Evolutionary conservation across 2,888 invertebrate species (phyloP).

Genomic region (Microctonus hyperodae): DNA sequence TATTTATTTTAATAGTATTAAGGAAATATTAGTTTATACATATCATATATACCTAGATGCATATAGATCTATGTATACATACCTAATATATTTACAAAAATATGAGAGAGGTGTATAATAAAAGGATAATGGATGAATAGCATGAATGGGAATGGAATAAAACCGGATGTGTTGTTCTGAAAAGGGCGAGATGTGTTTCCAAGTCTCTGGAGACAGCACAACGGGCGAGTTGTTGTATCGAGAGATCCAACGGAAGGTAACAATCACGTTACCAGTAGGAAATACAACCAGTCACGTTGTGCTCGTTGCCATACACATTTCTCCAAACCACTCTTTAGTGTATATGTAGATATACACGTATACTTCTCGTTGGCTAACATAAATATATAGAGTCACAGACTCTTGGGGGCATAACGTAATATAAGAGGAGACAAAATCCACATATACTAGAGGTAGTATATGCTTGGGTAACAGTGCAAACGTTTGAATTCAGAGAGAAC

Average conservation of each 20-base stretch:
- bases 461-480: slow-evolving; percentile 26
- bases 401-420: slow-evolving; percentile 47
- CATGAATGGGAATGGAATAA: slow-evolving; percentile 8
- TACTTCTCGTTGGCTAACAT: slow-evolving; percentile 44
- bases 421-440: slow-evolving; percentile 55
- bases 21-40: too few species aligned
- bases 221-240: slow-evolving; percentile 9
- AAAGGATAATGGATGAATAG: not conserved
- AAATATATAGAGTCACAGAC: slow-evolving; percentile 50
- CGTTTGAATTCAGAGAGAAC: slow-evolving; percentile 36
- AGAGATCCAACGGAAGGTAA: slow-evolving; percentile 22
- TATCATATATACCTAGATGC: too few species aligned
- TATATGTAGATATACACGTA: slow-evolving; percentile 10
- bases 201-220: slow-evolving; percentile 14
- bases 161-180: slow-evolving; percentile 12
- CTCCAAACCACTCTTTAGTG: not conserved
- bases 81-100: not conserved
- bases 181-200: not conserved
- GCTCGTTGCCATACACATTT: slow-evolving; percentile 15
- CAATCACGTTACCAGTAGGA: slow-evolving; percentile 24
- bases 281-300: slow-evolving; percentile 25
- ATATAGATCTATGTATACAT: not conserved
- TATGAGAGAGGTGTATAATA: not conserved
- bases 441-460: slow-evolving; percentile 37
- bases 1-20: too few species aligned